Conservation (phyloP, 2,113 vertebrate species). For the Talpa occidentalis region DNA sequence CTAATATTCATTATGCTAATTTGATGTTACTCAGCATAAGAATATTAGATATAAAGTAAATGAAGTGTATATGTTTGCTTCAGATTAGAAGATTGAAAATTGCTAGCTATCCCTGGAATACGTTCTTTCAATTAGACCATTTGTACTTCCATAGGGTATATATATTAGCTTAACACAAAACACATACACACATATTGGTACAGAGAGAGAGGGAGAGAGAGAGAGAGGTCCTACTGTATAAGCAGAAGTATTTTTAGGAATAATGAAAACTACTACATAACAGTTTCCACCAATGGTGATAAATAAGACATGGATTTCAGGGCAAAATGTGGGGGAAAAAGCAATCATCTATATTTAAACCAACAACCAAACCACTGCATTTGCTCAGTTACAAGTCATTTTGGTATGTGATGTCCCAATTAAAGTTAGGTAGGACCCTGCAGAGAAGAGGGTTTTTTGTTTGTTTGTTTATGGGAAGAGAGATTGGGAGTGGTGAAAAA, state of each 20-base stretch:
- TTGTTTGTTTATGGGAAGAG: background rate
- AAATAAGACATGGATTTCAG: background rate
- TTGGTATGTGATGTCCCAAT: background rate
- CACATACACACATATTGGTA: background rate
- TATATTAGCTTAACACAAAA: background rate
- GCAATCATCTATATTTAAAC: background rate
- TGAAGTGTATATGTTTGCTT: background rate
- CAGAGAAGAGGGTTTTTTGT: background rate
- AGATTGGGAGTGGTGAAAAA: background rate
- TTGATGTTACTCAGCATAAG: background rate
- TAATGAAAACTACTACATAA: background rate
- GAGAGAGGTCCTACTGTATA: no score
- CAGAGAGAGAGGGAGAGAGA: no score
- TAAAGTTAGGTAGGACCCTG: background rate
- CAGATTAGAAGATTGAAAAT: constrained; percentile 23
- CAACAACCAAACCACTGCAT: background rate
- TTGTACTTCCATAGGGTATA: background rate
- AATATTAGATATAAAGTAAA: background rate
- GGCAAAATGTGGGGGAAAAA: background rate
- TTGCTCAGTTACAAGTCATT: background rate
- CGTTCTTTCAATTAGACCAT: background rate
- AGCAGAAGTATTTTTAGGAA: background rate
- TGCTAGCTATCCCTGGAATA: background rate
- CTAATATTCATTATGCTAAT: background rate
- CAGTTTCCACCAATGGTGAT: background rate